Conservation (phyloP, 2,888 invertebrate genomes). For the Coelogynopora nodosa region DNA sequence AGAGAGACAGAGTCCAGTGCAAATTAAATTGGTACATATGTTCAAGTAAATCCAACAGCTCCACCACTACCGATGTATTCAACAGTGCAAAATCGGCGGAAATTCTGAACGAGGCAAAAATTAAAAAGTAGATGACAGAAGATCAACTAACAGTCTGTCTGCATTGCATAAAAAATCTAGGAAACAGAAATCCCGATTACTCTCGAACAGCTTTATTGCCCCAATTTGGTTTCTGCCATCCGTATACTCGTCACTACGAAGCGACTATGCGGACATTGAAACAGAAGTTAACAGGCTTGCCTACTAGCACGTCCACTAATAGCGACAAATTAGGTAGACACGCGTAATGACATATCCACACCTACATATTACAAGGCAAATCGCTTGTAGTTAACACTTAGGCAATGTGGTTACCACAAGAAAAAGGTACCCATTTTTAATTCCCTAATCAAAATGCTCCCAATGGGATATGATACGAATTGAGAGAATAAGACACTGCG, state of each 20-base stretch:
- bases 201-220: neutral
- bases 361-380: constrained; percentile 22
- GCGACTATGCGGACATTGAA: neutral
- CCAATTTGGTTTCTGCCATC: neutral
- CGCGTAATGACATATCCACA: constrained; percentile 24
- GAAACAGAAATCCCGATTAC: neutral
- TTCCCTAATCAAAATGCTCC: neutral
- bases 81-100: neutral
- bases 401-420: neutral
- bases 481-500: neutral
- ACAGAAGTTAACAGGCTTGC: neutral
- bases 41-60: neutral
- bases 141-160: neutral
- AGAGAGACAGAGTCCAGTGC: neutral
- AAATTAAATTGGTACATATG: neutral
- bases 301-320: neutral
- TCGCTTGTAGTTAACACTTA: constrained; percentile 14
- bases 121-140: too few species aligned
- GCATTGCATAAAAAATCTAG: neutral
- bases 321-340: constrained; percentile 20
- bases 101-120: too few species aligned
- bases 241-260: neutral
- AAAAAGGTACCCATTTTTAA: neutral
- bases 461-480: neutral
- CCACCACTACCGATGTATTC: neutral